A percentile compares a stretch with the other conserved stretches of the same genome.
Evolutionary conservation across 92 coral and sea anemone genomes (phyloP).

Genomic region (Paragorgia papillata): DNA sequence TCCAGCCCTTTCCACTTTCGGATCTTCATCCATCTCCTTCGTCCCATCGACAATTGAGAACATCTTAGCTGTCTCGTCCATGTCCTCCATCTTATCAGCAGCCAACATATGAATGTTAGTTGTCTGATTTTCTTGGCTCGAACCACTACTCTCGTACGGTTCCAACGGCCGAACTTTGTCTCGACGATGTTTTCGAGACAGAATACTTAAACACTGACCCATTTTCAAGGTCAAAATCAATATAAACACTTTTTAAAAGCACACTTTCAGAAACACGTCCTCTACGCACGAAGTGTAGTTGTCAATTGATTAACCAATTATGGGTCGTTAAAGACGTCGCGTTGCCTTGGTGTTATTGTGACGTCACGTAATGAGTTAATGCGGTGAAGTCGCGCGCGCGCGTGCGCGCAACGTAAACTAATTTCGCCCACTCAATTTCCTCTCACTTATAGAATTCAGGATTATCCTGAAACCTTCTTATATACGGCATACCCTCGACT

Average conservation of each 20-base stretch:
- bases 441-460: too few relatives aligned
- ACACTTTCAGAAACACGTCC: neutral
- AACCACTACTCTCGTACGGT: neutral
- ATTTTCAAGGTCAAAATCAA: neutral
- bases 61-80: neutral
- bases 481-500: neutral
- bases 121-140: neutral
- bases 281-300: constrained; percentile 3
- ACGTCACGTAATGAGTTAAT: constrained; percentile 29
- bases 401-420: neutral
- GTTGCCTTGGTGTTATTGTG: neutral
- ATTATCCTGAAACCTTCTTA: too few relatives aligned
- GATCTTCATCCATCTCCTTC: neutral
- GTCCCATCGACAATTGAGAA: neutral
- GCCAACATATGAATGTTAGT: neutral
- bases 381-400: neutral
- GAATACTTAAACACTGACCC: constrained; percentile 20
- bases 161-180: neutral
- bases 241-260: neutral
- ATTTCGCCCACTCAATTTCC: too few relatives aligned
- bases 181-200: neutral
- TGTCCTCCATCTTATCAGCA: neutral
- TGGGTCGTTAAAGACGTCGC: neutral
- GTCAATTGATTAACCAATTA: constrained; percentile 19
- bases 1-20: neutral